These are phyloP conservation scores for Lepilemur septentrionalis DNA, from an alignment of 2,797 vertebrate genomes.

Conservation along the genomic window DNA sequence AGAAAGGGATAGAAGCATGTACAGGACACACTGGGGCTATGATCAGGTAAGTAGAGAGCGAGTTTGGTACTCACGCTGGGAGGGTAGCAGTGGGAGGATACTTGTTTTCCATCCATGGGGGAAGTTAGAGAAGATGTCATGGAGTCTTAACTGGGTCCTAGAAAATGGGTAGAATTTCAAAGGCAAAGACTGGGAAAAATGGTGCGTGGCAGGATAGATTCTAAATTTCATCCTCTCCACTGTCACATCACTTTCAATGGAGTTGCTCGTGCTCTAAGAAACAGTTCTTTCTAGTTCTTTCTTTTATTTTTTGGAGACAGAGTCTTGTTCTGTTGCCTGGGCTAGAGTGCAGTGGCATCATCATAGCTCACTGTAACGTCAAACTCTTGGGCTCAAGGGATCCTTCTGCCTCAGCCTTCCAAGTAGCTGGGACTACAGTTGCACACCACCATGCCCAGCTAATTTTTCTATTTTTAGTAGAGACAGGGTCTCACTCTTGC, in stretches of 20 bases:
- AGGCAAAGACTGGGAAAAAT: not conserved
- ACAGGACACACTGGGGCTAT: accelerated
- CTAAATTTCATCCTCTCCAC: not conserved
- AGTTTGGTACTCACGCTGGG: not conserved
- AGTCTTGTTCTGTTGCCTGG: too few species aligned
- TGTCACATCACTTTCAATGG: not conserved
- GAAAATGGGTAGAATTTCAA: not conserved
- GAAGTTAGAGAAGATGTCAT: not conserved
- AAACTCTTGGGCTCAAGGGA: too few species aligned
- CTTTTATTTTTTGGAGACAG: too few species aligned
- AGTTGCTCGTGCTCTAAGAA: not conserved
- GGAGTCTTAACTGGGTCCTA: not conserved
- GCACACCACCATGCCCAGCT: accelerated
- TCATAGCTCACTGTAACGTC: too few species aligned
- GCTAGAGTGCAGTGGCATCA: too few species aligned
- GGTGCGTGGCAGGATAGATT: not conserved
- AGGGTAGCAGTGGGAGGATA: not conserved
- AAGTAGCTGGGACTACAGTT: too few species aligned
- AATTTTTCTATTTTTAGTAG: too few species aligned
- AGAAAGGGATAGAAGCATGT: not conserved
- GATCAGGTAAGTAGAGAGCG: not conserved
- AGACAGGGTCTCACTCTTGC: too few species aligned
- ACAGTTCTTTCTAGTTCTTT: not conserved
- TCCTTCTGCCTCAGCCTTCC: too few species aligned
- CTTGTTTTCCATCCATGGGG: not conserved